Conservation (phyloP, 2,113 vertebrate species). For the Actenoides hombroni region DNA sequence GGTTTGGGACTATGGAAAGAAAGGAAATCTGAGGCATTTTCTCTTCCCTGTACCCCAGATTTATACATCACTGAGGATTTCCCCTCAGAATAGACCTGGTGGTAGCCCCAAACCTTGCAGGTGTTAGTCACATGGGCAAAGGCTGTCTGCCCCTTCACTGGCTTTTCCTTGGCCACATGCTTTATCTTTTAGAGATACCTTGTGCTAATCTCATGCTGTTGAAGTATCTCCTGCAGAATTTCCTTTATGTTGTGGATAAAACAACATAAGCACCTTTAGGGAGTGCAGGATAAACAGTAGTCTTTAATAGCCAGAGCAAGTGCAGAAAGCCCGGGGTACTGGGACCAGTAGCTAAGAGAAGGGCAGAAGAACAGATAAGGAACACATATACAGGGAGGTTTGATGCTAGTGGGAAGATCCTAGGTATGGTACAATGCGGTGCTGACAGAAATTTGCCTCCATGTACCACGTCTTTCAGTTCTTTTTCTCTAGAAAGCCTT, state of each 20-base stretch:
- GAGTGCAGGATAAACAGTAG: neutral
- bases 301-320: neutral
- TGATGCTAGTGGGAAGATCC: neutral
- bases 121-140: neutral
- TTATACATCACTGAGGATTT: neutral
- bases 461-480: neutral
- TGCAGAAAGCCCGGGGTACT: neutral
- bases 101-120: neutral
- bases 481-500: neutral
- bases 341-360: neutral
- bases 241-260: neutral
- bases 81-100: neutral
- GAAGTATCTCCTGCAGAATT: neutral
- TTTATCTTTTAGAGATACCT: neutral
- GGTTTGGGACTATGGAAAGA: neutral
- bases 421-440: neutral
- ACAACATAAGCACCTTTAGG: neutral
- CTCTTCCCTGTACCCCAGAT: neutral
- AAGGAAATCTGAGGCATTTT: neutral
- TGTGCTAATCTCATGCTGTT: neutral
- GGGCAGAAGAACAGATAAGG: neutral
- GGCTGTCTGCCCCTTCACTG: neutral
- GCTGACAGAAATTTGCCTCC: neutral
- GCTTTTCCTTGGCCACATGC: neutral
- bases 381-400: neutral